Evolutionary conservation across 2,888 invertebrate genomes (phyloP).

Genomic region (Eucera pruinosa): DNA sequence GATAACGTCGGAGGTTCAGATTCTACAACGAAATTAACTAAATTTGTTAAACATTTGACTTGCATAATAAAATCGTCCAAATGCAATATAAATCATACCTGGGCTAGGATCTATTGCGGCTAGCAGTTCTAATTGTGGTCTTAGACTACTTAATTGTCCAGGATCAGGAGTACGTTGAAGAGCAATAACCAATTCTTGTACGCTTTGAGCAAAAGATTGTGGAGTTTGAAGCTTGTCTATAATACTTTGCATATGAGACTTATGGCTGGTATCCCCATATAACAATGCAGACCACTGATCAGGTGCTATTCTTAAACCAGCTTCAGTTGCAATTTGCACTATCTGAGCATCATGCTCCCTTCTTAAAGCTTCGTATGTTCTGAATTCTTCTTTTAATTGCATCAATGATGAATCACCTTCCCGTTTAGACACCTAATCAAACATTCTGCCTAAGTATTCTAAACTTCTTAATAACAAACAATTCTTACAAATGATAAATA

Average conservation of each 20-base stretch:
- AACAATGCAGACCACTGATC: constrained; percentile 99
- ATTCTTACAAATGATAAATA: not conserved
- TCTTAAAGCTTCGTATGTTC: constrained; percentile 96
- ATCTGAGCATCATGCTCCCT: constrained; percentile 99
- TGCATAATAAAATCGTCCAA: not conserved
- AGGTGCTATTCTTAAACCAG: constrained; percentile 97
- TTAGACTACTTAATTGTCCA: constrained; percentile 90
- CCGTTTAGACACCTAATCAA: constrained; percentile 93
- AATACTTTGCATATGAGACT: constrained; percentile 98
- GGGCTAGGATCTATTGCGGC: constrained; percentile 94
- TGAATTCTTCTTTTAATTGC: constrained; percentile 98
- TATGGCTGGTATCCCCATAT: constrained; percentile 97
- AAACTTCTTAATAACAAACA: not conserved
- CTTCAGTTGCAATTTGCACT: constrained; percentile 98
- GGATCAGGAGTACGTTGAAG: constrained; percentile 95
- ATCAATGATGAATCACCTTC: constrained; percentile 98
- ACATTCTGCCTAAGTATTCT: not conserved
- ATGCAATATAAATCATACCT: constrained; percentile 85
- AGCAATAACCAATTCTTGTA: constrained; percentile 95
- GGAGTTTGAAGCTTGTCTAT: constrained; percentile 97
- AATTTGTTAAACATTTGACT: not conserved
- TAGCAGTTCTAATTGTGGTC: constrained; percentile 92
- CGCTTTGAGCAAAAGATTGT: constrained; percentile 95
- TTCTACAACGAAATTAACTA: constrained; percentile 80
- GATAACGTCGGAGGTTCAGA: constrained; percentile 88